Percentiles rank a stretch among this genome's conserved stretches.
These are phyloP conservation scores for Palythoa caribaeorum DNA, from an alignment of 92 coral and sea anemone species.

Conservation along the genomic window DNA sequence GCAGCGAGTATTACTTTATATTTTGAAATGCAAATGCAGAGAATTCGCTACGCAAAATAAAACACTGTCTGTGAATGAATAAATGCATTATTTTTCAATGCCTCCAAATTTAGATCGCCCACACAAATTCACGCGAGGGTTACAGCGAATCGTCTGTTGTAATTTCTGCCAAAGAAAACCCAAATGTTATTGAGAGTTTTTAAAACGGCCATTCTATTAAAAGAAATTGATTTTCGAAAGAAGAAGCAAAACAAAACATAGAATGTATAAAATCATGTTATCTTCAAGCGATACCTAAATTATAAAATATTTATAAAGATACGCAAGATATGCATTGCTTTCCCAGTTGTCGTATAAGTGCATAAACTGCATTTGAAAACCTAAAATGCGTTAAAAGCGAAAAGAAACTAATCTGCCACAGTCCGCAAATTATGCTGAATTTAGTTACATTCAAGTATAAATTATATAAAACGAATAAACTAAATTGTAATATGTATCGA, in stretches of 20 bases:
- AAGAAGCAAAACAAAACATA: slow-evolving; percentile 27
- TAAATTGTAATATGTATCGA: background rate
- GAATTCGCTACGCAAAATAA: slow-evolving; percentile 20
- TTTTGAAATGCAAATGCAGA: slow-evolving; percentile 35
- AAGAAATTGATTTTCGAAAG: slow-evolving; percentile 9
- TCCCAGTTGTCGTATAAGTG: background rate
- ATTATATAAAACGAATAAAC: slow-evolving; percentile 24
- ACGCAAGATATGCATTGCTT: slow-evolving; percentile 26
- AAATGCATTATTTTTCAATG: slow-evolving; percentile 36
- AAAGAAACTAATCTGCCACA: background rate
- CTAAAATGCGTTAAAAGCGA: background rate
- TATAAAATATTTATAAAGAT: slow-evolving; percentile 10
- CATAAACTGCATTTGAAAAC: background rate
- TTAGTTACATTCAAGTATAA: slow-evolving; percentile 20
- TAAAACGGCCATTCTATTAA: slow-evolving; percentile 15
- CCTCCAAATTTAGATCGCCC: slow-evolving; percentile 54
- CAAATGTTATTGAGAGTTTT: background rate
- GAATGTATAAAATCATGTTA: slow-evolving; percentile 9
- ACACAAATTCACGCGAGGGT: slow-evolving; percentile 34
- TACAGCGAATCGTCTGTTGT: slow-evolving; percentile 1
- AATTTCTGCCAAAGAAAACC: slow-evolving; percentile 6
- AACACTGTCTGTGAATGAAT: slow-evolving; percentile 1
- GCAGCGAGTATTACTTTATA: slow-evolving; percentile 2
- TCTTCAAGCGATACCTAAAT: slow-evolving; percentile 15
- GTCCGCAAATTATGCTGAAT: background rate